phyloP scores from a whole-genome alignment of 1,140 invertebrate species.

The Sitobion miscanthi region DNA sequence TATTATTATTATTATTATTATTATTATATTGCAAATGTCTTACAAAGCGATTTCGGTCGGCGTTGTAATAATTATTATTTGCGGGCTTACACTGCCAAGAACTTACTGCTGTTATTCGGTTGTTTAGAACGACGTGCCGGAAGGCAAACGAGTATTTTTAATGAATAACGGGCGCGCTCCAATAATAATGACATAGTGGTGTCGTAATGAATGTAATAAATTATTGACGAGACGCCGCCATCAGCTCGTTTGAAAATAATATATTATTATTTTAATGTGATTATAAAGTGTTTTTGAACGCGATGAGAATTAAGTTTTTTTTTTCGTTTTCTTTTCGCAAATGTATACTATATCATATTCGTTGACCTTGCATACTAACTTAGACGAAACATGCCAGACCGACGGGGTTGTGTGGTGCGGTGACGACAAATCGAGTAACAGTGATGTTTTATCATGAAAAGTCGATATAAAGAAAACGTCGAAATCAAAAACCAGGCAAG shows the following conservation, averaged over 20 bases:
- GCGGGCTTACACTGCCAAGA: background rate
- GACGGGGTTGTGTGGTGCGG: no score
- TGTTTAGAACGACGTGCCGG: background rate
- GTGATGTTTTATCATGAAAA: no score
- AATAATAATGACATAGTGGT: background rate
- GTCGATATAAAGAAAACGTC: no score
- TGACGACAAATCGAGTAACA: no score
- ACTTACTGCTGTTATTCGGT: background rate
- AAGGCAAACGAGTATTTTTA: background rate
- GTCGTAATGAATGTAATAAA: background rate
- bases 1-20: background rate
- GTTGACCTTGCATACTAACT: no score
- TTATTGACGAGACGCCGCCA: background rate
- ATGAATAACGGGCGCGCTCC: background rate
- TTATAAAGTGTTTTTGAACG: no score
- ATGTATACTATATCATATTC: no score
- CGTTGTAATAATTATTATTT: background rate
- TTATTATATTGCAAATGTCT: background rate
- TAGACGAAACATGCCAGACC: no score
- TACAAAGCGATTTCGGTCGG: background rate
- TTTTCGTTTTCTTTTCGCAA: no score
- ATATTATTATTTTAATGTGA: no score
- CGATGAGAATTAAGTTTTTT: no score
- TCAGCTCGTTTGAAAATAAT: background rate
- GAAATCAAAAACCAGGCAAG: no score